Evolutionary conservation across 1,140 invertebrate genomes (phyloP).

Genomic region (Procambarus clarkii): DNA sequence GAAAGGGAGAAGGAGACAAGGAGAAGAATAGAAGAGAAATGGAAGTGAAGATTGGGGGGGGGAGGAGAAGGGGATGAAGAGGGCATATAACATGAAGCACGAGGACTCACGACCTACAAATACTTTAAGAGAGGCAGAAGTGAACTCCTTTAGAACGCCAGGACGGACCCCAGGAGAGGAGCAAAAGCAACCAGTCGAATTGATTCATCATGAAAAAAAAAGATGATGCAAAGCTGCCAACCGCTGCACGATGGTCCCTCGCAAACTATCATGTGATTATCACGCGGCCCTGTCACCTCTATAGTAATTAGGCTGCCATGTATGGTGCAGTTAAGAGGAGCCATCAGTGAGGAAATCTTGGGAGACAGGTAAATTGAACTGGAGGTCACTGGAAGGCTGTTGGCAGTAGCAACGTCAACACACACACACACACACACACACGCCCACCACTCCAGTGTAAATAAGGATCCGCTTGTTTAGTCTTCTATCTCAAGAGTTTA

Average conservation of each 20-base stretch:
- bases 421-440: too few species aligned
- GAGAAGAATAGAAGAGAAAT: too few species aligned
- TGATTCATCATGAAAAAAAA: not conserved
- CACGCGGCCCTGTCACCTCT: not conserved
- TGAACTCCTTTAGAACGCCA: slow-evolving; percentile 40
- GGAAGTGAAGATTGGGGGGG: too few species aligned
- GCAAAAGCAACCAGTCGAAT: not conserved
- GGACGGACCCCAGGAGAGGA: slow-evolving; percentile 7
- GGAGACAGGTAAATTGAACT: not conserved
- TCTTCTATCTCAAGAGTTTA: slow-evolving; percentile 8
- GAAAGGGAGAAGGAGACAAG: too few species aligned
- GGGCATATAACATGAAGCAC: not conserved
- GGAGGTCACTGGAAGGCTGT: not conserved
- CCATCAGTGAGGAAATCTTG: not conserved
- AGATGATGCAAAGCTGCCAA: not conserved
- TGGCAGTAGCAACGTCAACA: not conserved
- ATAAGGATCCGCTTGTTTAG: not conserved
- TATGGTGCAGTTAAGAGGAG: not conserved
- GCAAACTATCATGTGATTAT: not conserved
- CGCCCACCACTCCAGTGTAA: too few species aligned
- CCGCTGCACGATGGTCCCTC: not conserved
- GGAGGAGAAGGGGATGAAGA: too few species aligned
- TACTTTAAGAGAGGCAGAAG: slow-evolving; percentile 44
- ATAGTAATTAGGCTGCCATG: not conserved
- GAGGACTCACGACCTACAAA: slow-evolving; percentile 39